phyloP scores from a whole-genome alignment of 53 echinoderm and acorn worm genomes.

The Patiria pectinifera region DNA sequence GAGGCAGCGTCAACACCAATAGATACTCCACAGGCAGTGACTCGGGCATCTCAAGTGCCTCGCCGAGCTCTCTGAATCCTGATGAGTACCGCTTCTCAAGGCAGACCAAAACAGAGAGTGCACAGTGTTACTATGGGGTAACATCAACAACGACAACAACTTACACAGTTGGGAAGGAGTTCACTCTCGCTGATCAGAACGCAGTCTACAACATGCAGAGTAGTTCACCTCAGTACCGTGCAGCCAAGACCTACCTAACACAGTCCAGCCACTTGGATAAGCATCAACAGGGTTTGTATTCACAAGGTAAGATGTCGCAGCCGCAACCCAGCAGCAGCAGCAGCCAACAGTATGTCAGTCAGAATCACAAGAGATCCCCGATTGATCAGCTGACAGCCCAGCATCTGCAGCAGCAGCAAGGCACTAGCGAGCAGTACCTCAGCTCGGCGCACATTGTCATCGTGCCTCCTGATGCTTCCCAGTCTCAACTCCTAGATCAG shows the following conservation, averaged over 20 bases:
- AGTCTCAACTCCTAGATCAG: conserved; percentile 52
- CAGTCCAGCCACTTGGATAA: conserved; percentile 33
- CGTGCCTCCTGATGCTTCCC: conserved; percentile 61
- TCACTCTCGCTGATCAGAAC: conserved; percentile 41
- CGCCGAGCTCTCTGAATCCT: conserved; percentile 59
- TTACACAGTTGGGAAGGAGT: conserved; percentile 64
- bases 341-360: conserved; percentile 8
- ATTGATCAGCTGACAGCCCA: conserved; percentile 60
- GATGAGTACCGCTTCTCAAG: conserved; percentile 65
- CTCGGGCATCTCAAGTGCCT: conserved; percentile 59
- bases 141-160: conserved; percentile 72
- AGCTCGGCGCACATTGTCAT: conserved; percentile 83
- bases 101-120: conserved; percentile 75
- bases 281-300: conserved; percentile 44
- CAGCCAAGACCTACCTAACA: conserved; percentile 43
- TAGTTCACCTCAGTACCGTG: conserved; percentile 32
- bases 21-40: conserved; percentile 62
- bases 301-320: conserved; percentile 20
- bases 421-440: conserved; percentile 62
- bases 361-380: conserved; percentile 53
- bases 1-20: conserved; percentile 42
- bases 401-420: conserved; percentile 31
- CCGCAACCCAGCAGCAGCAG: conserved; percentile 2
- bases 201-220: conserved; percentile 23
- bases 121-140: conserved; percentile 70